A percentile compares a stretch with the other conserved stretches of the same genome.
Conservation (phyloP, 1,140 invertebrate genomes). For the Macrobrachium rosenbergii region DNA sequence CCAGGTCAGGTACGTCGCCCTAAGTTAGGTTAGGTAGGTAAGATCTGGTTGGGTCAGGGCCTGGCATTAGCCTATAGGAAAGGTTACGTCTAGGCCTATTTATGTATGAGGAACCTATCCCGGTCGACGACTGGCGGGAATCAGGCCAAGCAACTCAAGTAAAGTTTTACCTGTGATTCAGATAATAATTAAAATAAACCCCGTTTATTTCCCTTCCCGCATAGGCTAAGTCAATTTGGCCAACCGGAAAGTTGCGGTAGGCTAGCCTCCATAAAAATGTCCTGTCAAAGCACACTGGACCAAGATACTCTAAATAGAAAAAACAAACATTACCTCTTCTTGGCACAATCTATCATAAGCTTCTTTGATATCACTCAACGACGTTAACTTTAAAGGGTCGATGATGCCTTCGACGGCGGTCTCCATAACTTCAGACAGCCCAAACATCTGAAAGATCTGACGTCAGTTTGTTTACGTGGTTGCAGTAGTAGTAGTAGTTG, state of each 20-base stretch:
- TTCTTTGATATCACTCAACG: conserved; percentile 69
- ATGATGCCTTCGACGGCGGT: neutral
- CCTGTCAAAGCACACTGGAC: neutral
- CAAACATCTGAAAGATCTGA: neutral
- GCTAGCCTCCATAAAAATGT: neutral
- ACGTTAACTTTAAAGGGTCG: conserved; percentile 69
- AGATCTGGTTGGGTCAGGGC: too few species aligned
- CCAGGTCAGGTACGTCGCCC: too few species aligned
- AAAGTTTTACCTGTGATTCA: too few species aligned
- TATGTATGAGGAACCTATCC: too few species aligned
- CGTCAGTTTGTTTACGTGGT: conserved; percentile 3
- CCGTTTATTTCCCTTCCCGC: too few species aligned
- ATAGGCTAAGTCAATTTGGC: too few species aligned
- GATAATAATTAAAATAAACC: too few species aligned
- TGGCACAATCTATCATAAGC: conserved; percentile 68
- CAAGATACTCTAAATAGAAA: neutral
- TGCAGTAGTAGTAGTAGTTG: neutral
- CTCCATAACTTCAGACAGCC: neutral
- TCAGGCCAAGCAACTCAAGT: too few species aligned
- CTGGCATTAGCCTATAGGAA: too few species aligned
- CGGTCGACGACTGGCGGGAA: too few species aligned
- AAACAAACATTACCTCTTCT: conserved; percentile 68
- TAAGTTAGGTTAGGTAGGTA: too few species aligned
- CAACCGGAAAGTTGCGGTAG: neutral
- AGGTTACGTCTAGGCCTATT: too few species aligned